Conservation (phyloP, 2,113 vertebrate species). For the Asarcornis scutulata region DNA sequence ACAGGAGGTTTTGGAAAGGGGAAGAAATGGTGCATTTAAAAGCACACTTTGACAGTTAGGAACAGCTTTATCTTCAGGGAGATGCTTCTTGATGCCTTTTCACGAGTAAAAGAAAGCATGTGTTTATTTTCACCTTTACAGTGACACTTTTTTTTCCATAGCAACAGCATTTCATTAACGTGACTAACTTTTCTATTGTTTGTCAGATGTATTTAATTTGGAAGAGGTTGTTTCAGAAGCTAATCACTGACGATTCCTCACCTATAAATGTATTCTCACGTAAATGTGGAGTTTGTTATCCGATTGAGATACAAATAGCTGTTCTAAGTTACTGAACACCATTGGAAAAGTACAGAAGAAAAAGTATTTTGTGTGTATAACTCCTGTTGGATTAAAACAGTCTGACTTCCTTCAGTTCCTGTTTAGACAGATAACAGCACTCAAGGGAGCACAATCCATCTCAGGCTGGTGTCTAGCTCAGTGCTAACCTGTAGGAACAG, state of each 20-base stretch:
- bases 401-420: background rate
- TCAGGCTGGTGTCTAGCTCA: background rate
- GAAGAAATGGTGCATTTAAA: background rate
- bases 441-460: background rate
- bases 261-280: background rate
- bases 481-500: background rate
- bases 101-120: background rate
- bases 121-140: conserved; percentile 11
- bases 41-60: background rate
- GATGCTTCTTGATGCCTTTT: background rate
- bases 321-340: background rate
- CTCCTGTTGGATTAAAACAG: background rate
- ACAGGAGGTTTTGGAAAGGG: background rate
- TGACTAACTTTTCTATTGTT: conserved; percentile 37
- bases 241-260: conserved; percentile 8
- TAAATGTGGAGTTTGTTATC: background rate
- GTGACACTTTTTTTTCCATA: background rate
- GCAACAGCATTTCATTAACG: conserved; percentile 29
- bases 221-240: conserved; percentile 39
- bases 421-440: background rate
- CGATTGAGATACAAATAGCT: background rate
- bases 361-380: background rate
- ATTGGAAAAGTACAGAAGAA: background rate
- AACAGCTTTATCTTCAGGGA: background rate
- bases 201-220: conserved; percentile 19